A percentile compares a stretch with the other conserved stretches of the same genome.
These are phyloP conservation scores for Plebejus argus DNA, from an alignment of 2,888 invertebrate species.

Conservation along the genomic window DNA sequence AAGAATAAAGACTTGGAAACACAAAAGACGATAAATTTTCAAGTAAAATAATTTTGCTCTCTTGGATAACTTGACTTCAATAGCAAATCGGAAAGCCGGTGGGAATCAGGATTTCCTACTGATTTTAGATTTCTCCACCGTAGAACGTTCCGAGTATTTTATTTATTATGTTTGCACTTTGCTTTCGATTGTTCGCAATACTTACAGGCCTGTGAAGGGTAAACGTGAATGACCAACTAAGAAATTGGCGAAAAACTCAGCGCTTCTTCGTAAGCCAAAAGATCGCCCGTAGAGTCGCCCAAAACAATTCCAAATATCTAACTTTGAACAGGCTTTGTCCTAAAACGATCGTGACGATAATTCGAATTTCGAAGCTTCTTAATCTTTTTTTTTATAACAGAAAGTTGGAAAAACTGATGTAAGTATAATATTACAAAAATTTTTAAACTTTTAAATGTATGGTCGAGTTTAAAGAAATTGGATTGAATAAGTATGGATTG, in stretches of 20 bases:
- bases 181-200: background rate
- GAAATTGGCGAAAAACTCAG: background rate
- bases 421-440: background rate
- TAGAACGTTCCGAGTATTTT: constrained; percentile 13
- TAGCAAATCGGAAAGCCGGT: constrained; percentile 21
- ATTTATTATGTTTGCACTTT: background rate
- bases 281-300: no score
- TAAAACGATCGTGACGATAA: constrained; percentile 12
- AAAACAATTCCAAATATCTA: background rate
- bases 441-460: background rate
- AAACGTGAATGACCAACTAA: background rate
- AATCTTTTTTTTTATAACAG: background rate
- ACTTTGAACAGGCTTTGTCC: background rate
- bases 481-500: no score
- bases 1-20: constrained; percentile 18
- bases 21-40: constrained; percentile 26
- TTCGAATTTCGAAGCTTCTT: background rate
- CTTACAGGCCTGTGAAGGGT: background rate
- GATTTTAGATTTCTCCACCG: constrained; percentile 20
- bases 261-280: background rate
- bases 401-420: background rate
- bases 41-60: constrained; percentile 28
- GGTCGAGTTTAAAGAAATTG: no score
- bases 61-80: constrained; percentile 27
- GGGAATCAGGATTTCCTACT: constrained; percentile 29